These are phyloP conservation scores for Cremastinae sp. DNA, from an alignment of 2,888 invertebrate species.

Conservation along the genomic window DNA sequence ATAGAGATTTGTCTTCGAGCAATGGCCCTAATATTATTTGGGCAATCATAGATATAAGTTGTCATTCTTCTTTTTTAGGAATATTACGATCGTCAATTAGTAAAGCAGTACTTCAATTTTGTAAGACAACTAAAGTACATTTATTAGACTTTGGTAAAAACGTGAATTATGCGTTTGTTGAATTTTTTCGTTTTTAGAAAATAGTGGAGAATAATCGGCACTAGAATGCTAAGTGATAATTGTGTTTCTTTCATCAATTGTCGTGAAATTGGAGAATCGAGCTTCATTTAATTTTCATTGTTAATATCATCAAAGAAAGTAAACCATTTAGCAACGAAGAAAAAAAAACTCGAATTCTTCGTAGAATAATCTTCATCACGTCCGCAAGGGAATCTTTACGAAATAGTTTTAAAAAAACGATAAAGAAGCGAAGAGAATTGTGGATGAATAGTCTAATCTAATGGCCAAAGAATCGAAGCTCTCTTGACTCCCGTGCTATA, in stretches of 20 bases:
- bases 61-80: conserved; percentile 28
- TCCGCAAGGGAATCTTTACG: not conserved
- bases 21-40: conserved; percentile 1
- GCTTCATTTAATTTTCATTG: conserved; percentile 2
- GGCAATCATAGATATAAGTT: conserved; percentile 27
- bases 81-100: conserved; percentile 49
- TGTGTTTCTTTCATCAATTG: conserved; percentile 8
- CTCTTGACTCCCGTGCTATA: conserved; percentile 25
- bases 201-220: not conserved
- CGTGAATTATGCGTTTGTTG: conserved; percentile 15
- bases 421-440: not conserved
- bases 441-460: conserved; percentile 34
- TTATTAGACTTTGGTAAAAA: conserved; percentile 28
- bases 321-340: conserved; percentile 2
- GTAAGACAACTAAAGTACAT: conserved; percentile 10
- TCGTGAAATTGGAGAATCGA: not conserved
- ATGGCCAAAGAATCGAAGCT: conserved; percentile 50
- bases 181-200: not conserved
- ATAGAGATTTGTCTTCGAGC: too few relatives aligned
- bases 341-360: not conserved
- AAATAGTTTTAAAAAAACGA: conserved; percentile 8
- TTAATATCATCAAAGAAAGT: not conserved
- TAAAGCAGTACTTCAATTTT: conserved; percentile 24
- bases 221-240: not conserved
- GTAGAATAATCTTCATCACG: not conserved